Evolutionary conservation across 1,140 invertebrate genomes (phyloP).

Genomic region (Spodoptera frugiperda): DNA sequence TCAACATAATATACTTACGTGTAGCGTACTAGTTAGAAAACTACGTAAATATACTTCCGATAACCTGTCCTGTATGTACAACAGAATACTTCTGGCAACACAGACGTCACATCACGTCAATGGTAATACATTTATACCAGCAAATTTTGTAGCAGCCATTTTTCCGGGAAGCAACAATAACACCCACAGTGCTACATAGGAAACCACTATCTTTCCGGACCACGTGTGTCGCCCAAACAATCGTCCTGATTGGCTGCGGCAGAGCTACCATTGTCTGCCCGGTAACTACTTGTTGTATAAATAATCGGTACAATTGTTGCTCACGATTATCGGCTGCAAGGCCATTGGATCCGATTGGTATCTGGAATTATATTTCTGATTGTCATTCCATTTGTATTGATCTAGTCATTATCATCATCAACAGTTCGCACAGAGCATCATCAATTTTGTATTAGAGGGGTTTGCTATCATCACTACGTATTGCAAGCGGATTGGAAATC

Average conservation of each 20-base stretch:
- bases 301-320: constrained; percentile 8
- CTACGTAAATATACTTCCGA: too few relatives aligned
- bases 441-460: too few relatives aligned
- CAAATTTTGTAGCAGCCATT: too few relatives aligned
- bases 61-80: too few relatives aligned
- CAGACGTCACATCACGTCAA: too few relatives aligned
- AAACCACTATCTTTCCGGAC: neutral
- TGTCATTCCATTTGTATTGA: constrained; percentile 21
- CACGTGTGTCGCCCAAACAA: neutral
- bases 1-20: too few relatives aligned
- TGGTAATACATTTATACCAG: too few relatives aligned
- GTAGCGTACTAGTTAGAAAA: too few relatives aligned
- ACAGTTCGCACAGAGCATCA: too few relatives aligned
- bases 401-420: neutral
- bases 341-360: neutral
- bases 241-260: neutral
- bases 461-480: too few relatives aligned
- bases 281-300: neutral
- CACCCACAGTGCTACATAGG: neutral
- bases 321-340: constrained; percentile 6
- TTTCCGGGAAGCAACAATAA: neutral
- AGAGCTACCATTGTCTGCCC: neutral
- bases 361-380: constrained; percentile 9
- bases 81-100: too few relatives aligned
- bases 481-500: too few relatives aligned